These are phyloP conservation scores for Synergus japonicus DNA, from an alignment of 2,888 invertebrate genomes.

Conservation along the genomic window DNA sequence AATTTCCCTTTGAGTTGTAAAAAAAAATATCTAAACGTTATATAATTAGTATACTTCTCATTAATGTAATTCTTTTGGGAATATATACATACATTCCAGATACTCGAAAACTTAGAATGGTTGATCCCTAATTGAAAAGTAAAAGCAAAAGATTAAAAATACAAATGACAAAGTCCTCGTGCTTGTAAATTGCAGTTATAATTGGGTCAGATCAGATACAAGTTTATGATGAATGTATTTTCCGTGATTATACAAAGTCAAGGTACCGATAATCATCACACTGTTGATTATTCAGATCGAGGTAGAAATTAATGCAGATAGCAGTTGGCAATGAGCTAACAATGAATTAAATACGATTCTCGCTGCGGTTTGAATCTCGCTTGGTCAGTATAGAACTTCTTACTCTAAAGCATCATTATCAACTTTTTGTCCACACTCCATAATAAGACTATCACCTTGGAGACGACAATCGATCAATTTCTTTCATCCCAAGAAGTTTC, in stretches of 20 bases:
- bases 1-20: too few relatives aligned
- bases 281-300: conserved; percentile 21
- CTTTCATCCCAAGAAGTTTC: conserved; percentile 18
- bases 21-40: too few relatives aligned
- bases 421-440: conserved; percentile 20
- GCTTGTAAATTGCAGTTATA: conserved; percentile 10
- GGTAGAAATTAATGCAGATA: conserved; percentile 30
- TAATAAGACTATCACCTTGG: conserved; percentile 7
- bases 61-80: too few relatives aligned
- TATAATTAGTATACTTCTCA: too few relatives aligned
- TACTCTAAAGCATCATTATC: conserved; percentile 3
- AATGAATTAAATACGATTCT: conserved; percentile 20
- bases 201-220: conserved; percentile 27
- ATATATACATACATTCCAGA: too few relatives aligned
- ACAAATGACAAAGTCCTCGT: neutral
- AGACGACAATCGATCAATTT: conserved; percentile 37
- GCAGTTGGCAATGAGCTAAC: neutral
- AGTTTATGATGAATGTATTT: conserved; percentile 10
- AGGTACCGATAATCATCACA: conserved; percentile 18
- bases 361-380: conserved; percentile 3
- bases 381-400: conserved; percentile 7
- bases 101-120: too few relatives aligned
- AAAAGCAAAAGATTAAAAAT: neutral
- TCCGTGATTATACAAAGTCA: conserved; percentile 23
- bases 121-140: too few relatives aligned